A percentile compares a stretch with the other conserved stretches of the same genome.
Evolutionary conservation across 2,888 invertebrate genomes (phyloP).

Genomic region (Drosophila putrida): DNA sequence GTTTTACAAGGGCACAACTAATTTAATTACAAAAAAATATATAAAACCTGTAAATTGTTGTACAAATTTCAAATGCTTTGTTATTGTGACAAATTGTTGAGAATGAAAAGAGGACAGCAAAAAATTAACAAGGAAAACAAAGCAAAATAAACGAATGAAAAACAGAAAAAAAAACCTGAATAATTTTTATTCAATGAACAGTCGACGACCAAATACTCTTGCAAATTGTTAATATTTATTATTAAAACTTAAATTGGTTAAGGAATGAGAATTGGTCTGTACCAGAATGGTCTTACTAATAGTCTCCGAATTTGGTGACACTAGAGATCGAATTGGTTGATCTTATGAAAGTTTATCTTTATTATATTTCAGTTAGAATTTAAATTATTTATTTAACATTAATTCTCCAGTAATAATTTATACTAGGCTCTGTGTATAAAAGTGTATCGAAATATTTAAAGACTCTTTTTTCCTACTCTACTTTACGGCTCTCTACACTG

Average conservation of each 20-base stretch:
- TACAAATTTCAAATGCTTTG: constrained; percentile 62
- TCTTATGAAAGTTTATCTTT: too few relatives aligned
- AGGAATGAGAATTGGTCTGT: too few relatives aligned
- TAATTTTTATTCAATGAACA: neutral
- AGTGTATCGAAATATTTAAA: neutral
- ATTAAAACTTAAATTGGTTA: too few relatives aligned
- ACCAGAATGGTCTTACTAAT: too few relatives aligned
- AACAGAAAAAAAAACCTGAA: neutral
- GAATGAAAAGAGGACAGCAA: constrained; percentile 22
- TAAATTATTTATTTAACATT: too few relatives aligned
- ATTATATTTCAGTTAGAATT: too few relatives aligned
- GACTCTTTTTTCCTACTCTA: constrained; percentile 6
- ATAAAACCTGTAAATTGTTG: constrained; percentile 35
- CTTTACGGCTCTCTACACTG: neutral
- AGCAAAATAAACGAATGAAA: constrained; percentile 10
- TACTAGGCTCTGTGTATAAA: neutral
- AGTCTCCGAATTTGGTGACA: too few relatives aligned
- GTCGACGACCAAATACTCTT: constrained; percentile 31
- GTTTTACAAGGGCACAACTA: constrained; percentile 21
- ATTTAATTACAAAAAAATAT: constrained; percentile 25
- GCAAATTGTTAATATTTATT: too few relatives aligned
- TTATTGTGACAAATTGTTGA: constrained; percentile 70
- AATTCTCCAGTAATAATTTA: neutral
- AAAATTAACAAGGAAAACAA: constrained; percentile 29
- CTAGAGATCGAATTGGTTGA: too few relatives aligned